Base-by-base conservation (phyloP, 1,140 invertebrate genomes). In the Zaprionus inermis region DNA sequence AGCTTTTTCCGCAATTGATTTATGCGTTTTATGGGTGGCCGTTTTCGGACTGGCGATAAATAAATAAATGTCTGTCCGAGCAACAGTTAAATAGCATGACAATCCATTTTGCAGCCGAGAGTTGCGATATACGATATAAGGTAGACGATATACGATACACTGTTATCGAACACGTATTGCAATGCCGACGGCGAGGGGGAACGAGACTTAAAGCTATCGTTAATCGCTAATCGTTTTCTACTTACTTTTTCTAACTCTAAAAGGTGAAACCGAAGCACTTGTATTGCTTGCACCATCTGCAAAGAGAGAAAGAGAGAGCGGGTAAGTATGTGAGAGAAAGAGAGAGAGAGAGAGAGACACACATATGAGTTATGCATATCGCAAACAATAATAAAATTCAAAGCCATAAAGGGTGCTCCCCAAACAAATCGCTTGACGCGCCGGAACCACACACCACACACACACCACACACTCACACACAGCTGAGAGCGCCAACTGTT, bases 171-270 rank as follows among this genome's bases (percentile, higher is more conserved):
- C 18, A 18, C 49, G 61, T 55, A 64, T 64, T 54, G 61, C 61
- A 64, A 64, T 64, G 61, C 61, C 14, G 36, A n/a, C 5, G 36
- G 14, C 5, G 14, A 41, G 5, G 5, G n/a, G 30, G 36, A n/a
- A n/a, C 11, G 44, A 12, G 1, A 20, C 10, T 49, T 49, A 49
- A 18, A 22, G n/a, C 22, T 54, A 54, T 54, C 24, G 24, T 65
- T 32, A 28, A 28, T 28, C 24, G 24, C 0, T 11, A 28, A 41
- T 46, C 20, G 41, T 30, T 18, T 51, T 55, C 55, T 92, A 94
- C 96, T 97, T 95, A 99, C 99, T 97, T 99, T 99, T 98, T 99
- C 99, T 95, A 99, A 96, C 95, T 99, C 99, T 95, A 99, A 96
- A 93, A 99, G 96, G 95, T 99, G 99, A 97, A 99, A 99, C 95